A percentile compares a stretch with the other conserved stretches of the same genome.
These are phyloP conservation scores for Ariolimax columbianus DNA, from an alignment of 2,888 invertebrate species.

Conservation along the genomic window DNA sequence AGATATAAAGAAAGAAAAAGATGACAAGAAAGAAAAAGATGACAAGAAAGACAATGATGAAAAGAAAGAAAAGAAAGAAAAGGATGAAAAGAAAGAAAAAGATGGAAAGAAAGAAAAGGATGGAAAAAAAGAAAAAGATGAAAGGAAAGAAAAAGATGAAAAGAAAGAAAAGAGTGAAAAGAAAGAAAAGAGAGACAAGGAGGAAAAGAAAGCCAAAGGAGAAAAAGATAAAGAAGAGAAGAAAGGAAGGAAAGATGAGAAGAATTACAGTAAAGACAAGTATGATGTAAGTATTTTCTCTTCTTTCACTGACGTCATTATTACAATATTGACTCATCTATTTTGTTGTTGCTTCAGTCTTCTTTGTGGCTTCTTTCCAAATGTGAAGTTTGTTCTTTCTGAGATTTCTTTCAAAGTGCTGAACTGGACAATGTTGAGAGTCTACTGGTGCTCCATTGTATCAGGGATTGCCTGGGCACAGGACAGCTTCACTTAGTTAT, in stretches of 20 bases:
- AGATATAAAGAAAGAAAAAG: constrained; percentile 63
- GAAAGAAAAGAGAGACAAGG: constrained; percentile 62
- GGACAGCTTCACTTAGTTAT: no score
- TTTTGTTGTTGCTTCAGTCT: no score
- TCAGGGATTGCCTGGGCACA: no score
- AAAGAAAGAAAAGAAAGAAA: constrained; percentile 58
- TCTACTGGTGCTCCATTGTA: no score
- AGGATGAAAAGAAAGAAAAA: constrained; percentile 62
- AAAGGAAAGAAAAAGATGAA: constrained; percentile 78
- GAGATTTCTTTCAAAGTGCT: no score
- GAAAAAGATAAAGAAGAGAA: constrained; percentile 46
- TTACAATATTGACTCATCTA: no score
- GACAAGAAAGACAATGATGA: constrained; percentile 79
- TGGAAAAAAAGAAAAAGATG: constrained; percentile 68
- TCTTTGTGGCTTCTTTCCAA: no score
- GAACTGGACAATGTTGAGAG: no score
- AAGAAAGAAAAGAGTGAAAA: constrained; percentile 59
- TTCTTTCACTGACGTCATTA: no score
- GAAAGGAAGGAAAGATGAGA: constrained; percentile 57
- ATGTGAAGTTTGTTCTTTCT: no score
- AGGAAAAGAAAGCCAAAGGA: constrained; percentile 67
- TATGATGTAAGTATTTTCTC: constrained; percentile 26
- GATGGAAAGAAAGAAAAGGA: constrained; percentile 68
- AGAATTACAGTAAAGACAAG: constrained; percentile 9
- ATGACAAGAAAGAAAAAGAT: constrained; percentile 75